Evolutionary conservation across 2,113 vertebrate species (phyloP).

Genomic region (Carollia perspicillata): DNA sequence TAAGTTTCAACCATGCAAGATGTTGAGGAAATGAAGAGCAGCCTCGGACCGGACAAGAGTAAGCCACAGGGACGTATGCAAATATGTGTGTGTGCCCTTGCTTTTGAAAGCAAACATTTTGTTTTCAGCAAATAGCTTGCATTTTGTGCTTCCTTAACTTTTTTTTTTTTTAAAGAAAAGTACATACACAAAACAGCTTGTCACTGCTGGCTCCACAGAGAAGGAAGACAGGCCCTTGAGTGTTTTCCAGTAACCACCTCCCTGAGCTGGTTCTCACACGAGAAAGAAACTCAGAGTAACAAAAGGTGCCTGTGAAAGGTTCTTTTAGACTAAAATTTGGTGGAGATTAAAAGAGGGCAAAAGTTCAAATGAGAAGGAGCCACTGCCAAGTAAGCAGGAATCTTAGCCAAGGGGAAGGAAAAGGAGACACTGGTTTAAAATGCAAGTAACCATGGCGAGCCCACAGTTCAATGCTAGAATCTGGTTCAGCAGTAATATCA

Average conservation of each 20-base stretch:
- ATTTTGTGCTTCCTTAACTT: constrained; percentile 67
- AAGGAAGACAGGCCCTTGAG: constrained; percentile 76
- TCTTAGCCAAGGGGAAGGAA: constrained; percentile 81
- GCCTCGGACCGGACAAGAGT: neutral
- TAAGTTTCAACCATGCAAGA: neutral
- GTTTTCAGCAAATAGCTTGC: constrained; percentile 77
- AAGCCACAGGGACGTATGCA: neutral
- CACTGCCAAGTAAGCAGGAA: constrained; percentile 81
- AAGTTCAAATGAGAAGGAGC: constrained; percentile 82
- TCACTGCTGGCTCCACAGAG: constrained; percentile 72
- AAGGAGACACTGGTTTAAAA: constrained; percentile 82
- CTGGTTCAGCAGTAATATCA: constrained; percentile 87
- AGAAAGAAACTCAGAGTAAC: constrained; percentile 80
- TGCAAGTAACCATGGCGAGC: constrained; percentile 92
- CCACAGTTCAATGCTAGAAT: constrained; percentile 86
- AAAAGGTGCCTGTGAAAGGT: constrained; percentile 82
- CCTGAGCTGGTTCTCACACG: constrained; percentile 80
- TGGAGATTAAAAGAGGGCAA: constrained; percentile 85
- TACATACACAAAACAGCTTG: constrained; percentile 68
- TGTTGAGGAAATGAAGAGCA: constrained; percentile 31
- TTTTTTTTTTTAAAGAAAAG: constrained; percentile 1
- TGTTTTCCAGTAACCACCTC: constrained; percentile 75
- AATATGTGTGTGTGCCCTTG: constrained; percentile 66
- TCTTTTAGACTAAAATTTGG: constrained; percentile 85
- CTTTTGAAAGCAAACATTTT: constrained; percentile 74